A percentile compares a stretch with the other conserved stretches of the same genome.
Evolutionary conservation across 2,888 invertebrate species (phyloP).

Genomic region (Lymantria monacha): DNA sequence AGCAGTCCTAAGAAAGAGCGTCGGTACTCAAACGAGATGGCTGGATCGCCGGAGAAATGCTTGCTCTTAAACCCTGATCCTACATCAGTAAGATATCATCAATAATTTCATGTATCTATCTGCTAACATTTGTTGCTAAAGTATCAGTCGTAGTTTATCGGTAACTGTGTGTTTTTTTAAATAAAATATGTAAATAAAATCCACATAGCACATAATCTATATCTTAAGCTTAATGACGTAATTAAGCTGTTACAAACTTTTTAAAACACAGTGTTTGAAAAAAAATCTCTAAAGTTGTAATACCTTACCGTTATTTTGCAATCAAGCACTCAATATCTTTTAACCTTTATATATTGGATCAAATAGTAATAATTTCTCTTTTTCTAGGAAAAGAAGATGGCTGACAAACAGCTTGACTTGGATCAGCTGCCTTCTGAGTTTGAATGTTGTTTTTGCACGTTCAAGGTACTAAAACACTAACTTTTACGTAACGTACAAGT

Average conservation of each 20-base stretch:
- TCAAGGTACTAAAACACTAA: conserved; percentile 89
- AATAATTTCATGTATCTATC: conserved; percentile 19
- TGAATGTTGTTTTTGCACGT: conserved; percentile 98
- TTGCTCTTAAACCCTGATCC: conserved; percentile 79
- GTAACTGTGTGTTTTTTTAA: conserved; percentile 14
- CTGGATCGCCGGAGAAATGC: conserved; percentile 76
- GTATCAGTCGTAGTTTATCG: conserved; percentile 7
- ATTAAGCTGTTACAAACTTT: too few relatives aligned
- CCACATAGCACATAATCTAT: background rate
- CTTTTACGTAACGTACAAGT: conserved; percentile 18
- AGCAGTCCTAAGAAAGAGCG: conserved; percentile 74
- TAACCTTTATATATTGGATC: background rate
- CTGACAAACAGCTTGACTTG: conserved; percentile 88
- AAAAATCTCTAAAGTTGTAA: too few relatives aligned
- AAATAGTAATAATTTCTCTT: conserved; percentile 65
- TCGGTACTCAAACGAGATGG: conserved; percentile 72
- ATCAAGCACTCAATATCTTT: background rate
- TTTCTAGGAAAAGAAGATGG: conserved; percentile 87
- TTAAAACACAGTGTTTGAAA: too few relatives aligned
- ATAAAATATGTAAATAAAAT: background rate
- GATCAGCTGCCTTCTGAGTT: conserved; percentile 97
- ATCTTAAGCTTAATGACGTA: conserved; percentile 10
- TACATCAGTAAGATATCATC: conserved; percentile 72
- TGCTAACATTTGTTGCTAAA: conserved; percentile 18
- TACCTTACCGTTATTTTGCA: background rate